Evolutionary conservation across 2,797 vertebrate species (phyloP).

Genomic region (Chanos chanos): DNA sequence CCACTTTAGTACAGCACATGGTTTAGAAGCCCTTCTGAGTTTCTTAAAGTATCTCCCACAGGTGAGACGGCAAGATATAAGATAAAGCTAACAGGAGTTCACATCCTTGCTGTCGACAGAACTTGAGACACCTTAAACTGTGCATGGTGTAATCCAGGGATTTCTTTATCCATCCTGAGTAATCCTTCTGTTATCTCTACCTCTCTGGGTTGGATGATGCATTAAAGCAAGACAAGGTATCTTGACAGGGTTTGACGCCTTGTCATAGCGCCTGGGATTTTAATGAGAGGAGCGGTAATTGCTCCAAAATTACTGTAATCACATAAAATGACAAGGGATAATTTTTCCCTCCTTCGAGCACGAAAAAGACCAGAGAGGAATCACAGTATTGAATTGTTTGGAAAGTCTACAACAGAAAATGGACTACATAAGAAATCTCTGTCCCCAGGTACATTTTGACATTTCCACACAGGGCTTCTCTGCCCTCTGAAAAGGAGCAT

Average conservation of each 20-base stretch:
- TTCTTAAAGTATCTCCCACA: constrained; percentile 1
- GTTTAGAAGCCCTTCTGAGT: background rate
- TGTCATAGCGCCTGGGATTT: constrained; percentile 34
- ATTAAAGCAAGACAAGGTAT: background rate
- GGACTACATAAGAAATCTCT: background rate
- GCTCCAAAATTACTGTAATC: constrained; percentile 48
- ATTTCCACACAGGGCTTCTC: too few relatives aligned
- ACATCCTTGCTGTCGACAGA: background rate
- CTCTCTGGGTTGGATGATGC: constrained; percentile 6
- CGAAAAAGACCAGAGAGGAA: constrained; percentile 12
- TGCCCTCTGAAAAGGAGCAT: too few relatives aligned
- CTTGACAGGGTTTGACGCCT: constrained; percentile 29
- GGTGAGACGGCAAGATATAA: background rate
- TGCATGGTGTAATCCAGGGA: constrained; percentile 27
- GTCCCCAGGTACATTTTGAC: constrained; percentile 9
- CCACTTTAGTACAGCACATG: background rate
- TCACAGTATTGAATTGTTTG: constrained; percentile 5
- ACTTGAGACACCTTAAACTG: constrained; percentile 6
- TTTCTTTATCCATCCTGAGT: constrained; percentile 9
- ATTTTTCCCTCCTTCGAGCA: constrained; percentile 18
- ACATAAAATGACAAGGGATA: constrained; percentile 23
- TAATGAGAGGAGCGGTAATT: constrained; percentile 42
- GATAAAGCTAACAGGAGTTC: constrained; percentile 27
- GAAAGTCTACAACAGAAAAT: background rate
- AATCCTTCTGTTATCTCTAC: constrained; percentile 32